A percentile compares a stretch with the other conserved stretches of the same genome.
Evolutionary conservation across 2,797 vertebrate species (phyloP).

Genomic region (Hoplostethus mediterraneus): DNA sequence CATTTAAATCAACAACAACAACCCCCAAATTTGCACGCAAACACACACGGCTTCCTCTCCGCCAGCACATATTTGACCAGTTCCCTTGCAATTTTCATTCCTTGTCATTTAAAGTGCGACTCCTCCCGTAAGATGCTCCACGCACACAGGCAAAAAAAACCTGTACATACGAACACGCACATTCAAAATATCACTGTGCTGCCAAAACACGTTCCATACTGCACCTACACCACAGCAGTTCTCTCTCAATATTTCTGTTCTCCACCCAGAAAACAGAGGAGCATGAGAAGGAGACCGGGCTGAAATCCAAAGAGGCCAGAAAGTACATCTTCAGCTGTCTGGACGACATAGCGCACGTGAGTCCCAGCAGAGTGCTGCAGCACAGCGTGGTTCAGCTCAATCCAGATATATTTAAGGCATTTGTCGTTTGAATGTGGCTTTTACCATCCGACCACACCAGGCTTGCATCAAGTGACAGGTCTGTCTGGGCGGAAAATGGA

Average conservation of each 20-base stretch:
- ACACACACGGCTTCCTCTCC: neutral
- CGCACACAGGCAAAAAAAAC: neutral
- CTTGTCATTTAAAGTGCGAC: slow-evolving; percentile 14
- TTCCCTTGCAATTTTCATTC: slow-evolving; percentile 4
- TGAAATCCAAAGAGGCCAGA: slow-evolving; percentile 99
- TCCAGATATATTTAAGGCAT: neutral
- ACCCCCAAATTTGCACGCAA: neutral
- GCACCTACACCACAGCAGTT: neutral
- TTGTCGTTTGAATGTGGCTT: neutral
- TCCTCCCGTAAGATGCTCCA: neutral
- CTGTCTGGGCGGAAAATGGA: too few relatives aligned
- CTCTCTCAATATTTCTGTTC: slow-evolving; percentile 7
- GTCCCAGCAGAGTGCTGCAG: slow-evolving; percentile 60
- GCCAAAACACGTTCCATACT: neutral
- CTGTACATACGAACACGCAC: neutral
- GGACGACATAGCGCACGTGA: slow-evolving; percentile 97
- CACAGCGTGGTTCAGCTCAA: neutral
- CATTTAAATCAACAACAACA: neutral
- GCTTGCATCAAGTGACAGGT: too few relatives aligned
- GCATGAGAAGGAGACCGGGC: slow-evolving; percentile 96
- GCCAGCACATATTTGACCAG: too few relatives aligned
- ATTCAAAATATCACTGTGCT: too few relatives aligned
- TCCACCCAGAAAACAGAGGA: slow-evolving; percentile 91
- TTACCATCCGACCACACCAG: neutral
- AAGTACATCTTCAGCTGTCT: slow-evolving; percentile 99